Evolutionary conservation across 2,113 vertebrate genomes (phyloP).

Genomic region (Athene cunicularia): DNA sequence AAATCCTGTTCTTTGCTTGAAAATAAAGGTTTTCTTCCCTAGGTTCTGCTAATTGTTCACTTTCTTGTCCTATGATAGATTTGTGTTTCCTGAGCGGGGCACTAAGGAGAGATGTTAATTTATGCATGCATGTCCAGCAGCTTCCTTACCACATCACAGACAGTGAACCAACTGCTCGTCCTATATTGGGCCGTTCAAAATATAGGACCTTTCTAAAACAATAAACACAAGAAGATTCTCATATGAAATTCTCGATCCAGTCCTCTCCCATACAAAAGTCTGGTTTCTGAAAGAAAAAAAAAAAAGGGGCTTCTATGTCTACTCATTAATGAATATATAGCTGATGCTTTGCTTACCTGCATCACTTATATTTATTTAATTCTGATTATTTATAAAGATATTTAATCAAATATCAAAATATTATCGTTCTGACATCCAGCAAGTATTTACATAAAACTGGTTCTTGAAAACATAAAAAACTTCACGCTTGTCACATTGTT

Average conservation of each 20-base stretch:
- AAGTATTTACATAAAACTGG: neutral
- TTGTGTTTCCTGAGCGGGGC: neutral
- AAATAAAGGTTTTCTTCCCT: no score
- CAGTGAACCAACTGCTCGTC: slow-evolving; percentile 31
- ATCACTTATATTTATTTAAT: neutral
- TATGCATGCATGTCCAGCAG: slow-evolving; percentile 37
- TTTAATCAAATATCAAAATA: neutral
- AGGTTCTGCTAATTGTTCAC: neutral
- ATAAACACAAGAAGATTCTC: neutral
- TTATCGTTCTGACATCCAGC: neutral
- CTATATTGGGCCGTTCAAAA: slow-evolving; percentile 66
- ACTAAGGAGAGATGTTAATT: neutral
- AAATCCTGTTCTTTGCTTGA: neutral
- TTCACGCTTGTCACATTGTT: neutral
- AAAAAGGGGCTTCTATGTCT: neutral
- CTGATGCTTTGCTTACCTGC: neutral
- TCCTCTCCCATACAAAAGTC: neutral
- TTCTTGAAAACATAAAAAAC: neutral
- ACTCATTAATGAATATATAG: neutral
- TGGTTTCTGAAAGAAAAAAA: neutral
- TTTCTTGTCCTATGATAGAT: neutral
- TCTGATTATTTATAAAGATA: neutral
- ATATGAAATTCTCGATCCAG: neutral
- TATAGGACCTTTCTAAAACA: slow-evolving; percentile 60
- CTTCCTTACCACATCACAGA: slow-evolving; percentile 61